These are phyloP conservation scores for Hipposideros larvatus DNA, from an alignment of 2,797 vertebrate species.

Conservation along the genomic window DNA sequence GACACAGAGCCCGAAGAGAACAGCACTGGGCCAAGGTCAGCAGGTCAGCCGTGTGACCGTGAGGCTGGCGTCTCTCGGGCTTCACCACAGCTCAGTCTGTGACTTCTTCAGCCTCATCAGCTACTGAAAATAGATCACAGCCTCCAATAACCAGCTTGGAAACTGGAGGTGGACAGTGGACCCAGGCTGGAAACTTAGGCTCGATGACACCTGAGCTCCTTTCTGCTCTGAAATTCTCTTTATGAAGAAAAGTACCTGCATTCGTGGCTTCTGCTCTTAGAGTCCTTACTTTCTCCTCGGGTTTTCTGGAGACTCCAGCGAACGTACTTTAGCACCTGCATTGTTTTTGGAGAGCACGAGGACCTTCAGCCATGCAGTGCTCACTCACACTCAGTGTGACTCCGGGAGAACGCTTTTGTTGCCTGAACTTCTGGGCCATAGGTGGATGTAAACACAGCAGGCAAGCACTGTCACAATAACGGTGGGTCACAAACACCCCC, in stretches of 20 bases:
- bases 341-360: background rate
- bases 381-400: background rate
- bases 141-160: accelerated
- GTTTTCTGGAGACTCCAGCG: background rate
- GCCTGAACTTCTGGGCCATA: no score
- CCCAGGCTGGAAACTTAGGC: background rate
- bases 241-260: accelerated
- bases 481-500: accelerated
- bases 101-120: accelerated
- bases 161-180: accelerated
- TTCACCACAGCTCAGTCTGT: accelerated
- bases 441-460: accelerated
- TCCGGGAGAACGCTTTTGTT: background rate
- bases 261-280: accelerated
- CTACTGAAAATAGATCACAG: accelerated
- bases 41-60: background rate
- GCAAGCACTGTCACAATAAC: accelerated
- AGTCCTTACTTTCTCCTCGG: background rate
- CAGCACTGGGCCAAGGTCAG: background rate
- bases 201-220: accelerated
- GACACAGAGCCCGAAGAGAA: accelerated
- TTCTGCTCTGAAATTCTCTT: background rate
- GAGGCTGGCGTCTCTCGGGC: accelerated
- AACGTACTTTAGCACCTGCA: accelerated
- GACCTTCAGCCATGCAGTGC: accelerated